Evolutionary conservation across 2,888 invertebrate species (phyloP).

Genomic region (Eudemis profundana): DNA sequence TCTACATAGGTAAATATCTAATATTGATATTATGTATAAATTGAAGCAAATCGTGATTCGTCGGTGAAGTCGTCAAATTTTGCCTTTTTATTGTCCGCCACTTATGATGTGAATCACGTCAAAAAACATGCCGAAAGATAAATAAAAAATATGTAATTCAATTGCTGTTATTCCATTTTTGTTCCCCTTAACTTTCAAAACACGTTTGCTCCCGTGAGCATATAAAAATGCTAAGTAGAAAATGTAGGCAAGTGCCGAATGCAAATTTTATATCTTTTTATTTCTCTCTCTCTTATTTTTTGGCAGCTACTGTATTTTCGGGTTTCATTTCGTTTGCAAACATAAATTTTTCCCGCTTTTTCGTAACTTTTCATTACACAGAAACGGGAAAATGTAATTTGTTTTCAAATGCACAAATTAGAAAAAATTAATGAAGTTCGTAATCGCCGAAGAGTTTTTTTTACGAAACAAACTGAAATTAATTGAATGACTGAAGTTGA

Average conservation of each 20-base stretch:
- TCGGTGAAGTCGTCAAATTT: no score
- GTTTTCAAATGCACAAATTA: constrained; percentile 19
- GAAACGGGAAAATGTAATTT: constrained; percentile 16
- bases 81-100: not conserved
- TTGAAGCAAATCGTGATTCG: no score
- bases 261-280: constrained; percentile 64
- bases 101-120: constrained; percentile 16
- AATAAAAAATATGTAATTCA: constrained; percentile 25
- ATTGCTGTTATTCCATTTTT: constrained; percentile 54
- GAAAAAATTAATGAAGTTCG: constrained; percentile 1
- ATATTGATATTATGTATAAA: no score
- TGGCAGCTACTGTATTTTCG: constrained; percentile 14
- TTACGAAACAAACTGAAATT: not conserved
- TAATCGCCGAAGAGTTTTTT: constrained; percentile 2
- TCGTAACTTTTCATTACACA: constrained; percentile 1
- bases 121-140: constrained; percentile 12
- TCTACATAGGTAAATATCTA: no score
- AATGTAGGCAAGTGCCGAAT: constrained; percentile 61
- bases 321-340: constrained; percentile 27
- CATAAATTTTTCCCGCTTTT: constrained; percentile 7
- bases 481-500: not conserved
- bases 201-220: constrained; percentile 62
- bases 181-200: constrained; percentile 64
- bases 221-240: constrained; percentile 69
- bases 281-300: constrained; percentile 37